These are phyloP conservation scores for Ennomos fuscantarius DNA, from an alignment of 2,888 invertebrate genomes.

Conservation along the genomic window DNA sequence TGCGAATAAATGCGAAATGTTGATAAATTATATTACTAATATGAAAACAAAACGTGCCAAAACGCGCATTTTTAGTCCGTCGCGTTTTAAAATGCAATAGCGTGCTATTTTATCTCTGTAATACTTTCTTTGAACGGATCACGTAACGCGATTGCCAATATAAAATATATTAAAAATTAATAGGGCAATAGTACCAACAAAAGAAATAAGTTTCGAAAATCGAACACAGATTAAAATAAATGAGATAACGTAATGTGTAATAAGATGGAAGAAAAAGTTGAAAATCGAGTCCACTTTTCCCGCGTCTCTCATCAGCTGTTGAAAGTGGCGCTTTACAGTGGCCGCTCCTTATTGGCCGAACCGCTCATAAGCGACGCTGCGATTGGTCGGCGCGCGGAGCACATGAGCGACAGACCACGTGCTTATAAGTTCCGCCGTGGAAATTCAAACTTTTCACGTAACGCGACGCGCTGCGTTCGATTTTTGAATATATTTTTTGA, in stretches of 20 bases:
- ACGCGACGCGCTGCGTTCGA: conserved; percentile 14
- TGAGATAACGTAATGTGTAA: not conserved
- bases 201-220: not conserved
- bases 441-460: conserved; percentile 70
- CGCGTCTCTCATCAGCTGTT: conserved; percentile 78
- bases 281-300: conserved; percentile 40
- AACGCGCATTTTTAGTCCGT: conserved; percentile 28
- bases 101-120: conserved; percentile 25
- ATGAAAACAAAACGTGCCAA: conserved; percentile 38
- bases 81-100: conserved; percentile 24
- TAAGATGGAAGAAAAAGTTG: conserved; percentile 3
- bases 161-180: conserved; percentile 5
- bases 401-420: conserved; percentile 81
- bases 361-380: conserved; percentile 72
- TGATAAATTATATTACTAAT: conserved; percentile 27
- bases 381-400: conserved; percentile 71
- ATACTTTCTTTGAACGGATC: conserved; percentile 25
- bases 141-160: conserved; percentile 19
- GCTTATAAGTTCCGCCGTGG: conserved; percentile 77
- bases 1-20: conserved; percentile 37
- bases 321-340: conserved; percentile 73
- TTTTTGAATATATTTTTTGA: conserved; percentile 19
- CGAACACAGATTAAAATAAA: not conserved
- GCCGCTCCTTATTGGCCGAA: conserved; percentile 61
- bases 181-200: conserved; percentile 6